Base-by-base conservation (phyloP, 2,113 vertebrate genomes). In the Hipposideros armiger region DNA sequence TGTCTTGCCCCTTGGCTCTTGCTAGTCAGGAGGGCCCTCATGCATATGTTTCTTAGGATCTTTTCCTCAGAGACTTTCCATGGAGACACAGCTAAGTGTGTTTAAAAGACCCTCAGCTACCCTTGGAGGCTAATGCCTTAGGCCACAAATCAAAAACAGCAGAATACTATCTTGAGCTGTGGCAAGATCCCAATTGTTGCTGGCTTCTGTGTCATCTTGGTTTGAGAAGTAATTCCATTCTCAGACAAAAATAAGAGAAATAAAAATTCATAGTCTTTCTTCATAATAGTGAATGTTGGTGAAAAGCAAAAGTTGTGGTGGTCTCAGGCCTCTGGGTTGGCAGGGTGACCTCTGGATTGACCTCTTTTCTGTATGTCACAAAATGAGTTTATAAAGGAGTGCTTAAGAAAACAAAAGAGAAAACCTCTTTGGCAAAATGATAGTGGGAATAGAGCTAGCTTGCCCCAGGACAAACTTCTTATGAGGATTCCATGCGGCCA, bases 151-250 rank as follows among this genome's bases (percentile, higher is more conserved):
- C 11, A 56, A n/a, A 90, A 62, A 17, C 66, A 45, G 67, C 42
- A 40, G 24, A 74, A 42, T 7, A 2, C 7, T 11, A 54, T 73
- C 36, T 58, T 40, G n/a, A 87, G 32, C 26, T 50, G 72, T 58
- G n/a, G 13, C 9, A 50, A 42, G 72, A 89, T 7, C 10, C 40
- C 7, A 50, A 7, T 9, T 82, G 28, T 11, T 30, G 40, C 42
- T 64, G 80, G 30, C 52, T 89, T 50, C 36, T n/a, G 11, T 14
- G 16, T 76, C 52, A 40, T 81, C 83, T 78, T 42, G 36, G 30
- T 82, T 70, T 82, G 88, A 92, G 78, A 69, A 72, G 50, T 36
- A 58, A 72, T 73, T 84, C 52, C 20, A 45, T 83, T 93, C 84
- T 56, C 26, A 94, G 42, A 90, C 26, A 73, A 91, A 77, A 88